These are phyloP conservation scores for Apodemus speciosus DNA, from an alignment of 2,113 vertebrate genomes.

Conservation along the genomic window DNA sequence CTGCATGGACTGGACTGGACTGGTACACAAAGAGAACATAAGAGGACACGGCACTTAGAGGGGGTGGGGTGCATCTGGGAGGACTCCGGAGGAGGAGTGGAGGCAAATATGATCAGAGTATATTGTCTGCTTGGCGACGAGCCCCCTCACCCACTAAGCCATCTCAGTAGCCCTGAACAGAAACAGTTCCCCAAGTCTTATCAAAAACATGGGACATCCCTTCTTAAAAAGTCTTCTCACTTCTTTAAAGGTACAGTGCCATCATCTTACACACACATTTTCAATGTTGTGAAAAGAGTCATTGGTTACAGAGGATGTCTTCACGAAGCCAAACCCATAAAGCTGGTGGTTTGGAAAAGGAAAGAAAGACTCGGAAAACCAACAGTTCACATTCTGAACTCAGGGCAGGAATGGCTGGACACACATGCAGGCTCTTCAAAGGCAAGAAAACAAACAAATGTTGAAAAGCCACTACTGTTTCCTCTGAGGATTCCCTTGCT, in stretches of 20 bases:
- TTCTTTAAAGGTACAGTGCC: conserved; percentile 16
- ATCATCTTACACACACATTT: not conserved
- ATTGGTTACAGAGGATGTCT: not conserved
- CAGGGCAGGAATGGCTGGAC: not conserved
- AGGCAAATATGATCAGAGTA: not conserved
- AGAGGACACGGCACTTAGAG: not conserved
- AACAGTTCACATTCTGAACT: not conserved
- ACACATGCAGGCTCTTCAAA: not conserved
- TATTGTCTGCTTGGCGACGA: not conserved
- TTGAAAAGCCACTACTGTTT: not conserved
- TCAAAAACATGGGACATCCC: not conserved
- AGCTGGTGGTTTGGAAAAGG: not conserved
- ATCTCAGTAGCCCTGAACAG: not conserved
- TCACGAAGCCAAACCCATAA: not conserved
- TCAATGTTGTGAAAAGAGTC: not conserved
- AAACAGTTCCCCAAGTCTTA: not conserved
- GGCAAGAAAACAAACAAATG: conserved; percentile 16
- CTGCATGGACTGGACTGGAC: not conserved
- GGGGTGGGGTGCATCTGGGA: not conserved
- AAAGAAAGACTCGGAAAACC: conserved; percentile 35
- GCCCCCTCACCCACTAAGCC: not conserved
- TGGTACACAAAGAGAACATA: not conserved
- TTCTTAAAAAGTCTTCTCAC: not conserved
- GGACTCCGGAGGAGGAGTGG: not conserved
- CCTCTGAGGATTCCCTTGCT: conserved; percentile 35